Base-by-base conservation (phyloP, 2,888 invertebrate genomes). In the Lasioglossum pauxillum region DNA sequence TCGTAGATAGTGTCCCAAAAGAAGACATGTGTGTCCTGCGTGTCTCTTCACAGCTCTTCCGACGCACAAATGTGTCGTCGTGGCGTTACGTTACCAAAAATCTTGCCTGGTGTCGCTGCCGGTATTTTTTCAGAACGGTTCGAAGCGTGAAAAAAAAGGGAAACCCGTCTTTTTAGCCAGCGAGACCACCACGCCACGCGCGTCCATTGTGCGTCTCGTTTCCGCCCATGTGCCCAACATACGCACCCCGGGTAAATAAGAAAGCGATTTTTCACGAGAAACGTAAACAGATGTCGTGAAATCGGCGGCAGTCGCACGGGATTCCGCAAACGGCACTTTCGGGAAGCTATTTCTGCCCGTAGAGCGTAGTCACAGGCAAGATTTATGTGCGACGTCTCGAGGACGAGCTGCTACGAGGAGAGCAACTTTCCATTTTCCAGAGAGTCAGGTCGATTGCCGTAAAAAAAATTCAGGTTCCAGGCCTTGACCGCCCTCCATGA, bases 191-290 rank as follows among this genome's bases (percentile, higher is more conserved):
- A 35, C 5, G 78, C 49, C 41, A 71, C 67, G 53, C 41, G 53
- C 49, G n/a, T 35, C 38, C 84, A 85, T 84, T 89, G 89, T 87
- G 46, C 4, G 57, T 12, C 23, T 75, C 83, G 49, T 79, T 90
- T 90, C 88, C 82, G 81, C 80, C 57, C 90, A 90, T 90, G 73
- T 90, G 90, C 75, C 83, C 67, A 72, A 83, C 89, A 90, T 82
- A 83, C 90, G 86, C 75, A 38, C 3, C 38, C 27, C n/a, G 64
- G 38, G 49, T 76, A 81, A 90, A 89, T 82, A 81, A 82, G 85
- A 83, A 79, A 84, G 72, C 84, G 75, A 90, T 90, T 90, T 90
- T 89, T 88, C 90, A 86, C 82, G 77, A 78, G 75, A 73, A 73
- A 75, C 79, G 82, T 88, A 87, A 90, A 86, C 85, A 88, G 81